Base-by-base conservation (phyloP, 2,113 vertebrate genomes). In the Syngnathoides biaculeatus region DNA sequence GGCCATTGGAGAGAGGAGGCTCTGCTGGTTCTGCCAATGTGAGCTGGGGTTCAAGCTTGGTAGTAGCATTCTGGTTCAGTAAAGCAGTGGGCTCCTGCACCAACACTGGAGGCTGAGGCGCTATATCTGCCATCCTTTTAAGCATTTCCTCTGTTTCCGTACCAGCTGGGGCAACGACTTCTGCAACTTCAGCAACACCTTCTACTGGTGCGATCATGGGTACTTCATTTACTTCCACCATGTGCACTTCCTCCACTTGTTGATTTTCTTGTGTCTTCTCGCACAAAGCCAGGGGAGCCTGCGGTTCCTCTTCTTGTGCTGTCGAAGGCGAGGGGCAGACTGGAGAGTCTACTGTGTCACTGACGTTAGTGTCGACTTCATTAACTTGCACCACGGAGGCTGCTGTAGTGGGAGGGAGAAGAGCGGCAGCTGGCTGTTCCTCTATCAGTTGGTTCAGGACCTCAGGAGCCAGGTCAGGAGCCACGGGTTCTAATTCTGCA, bases 1-100 rank as follows among this genome's bases (percentile, higher is more conserved):
- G 89, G 71, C 94, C 95, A 0, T 95, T 96, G 69, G 92, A 87
- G 17, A 94, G 79, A 5, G 76, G 77, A 73, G 92, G 80, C 80
- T 95, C 94, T 70, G 91, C 90, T 0, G 87, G 85, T 65, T 94
- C 89, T 60, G 67, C 85, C 1, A 81, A 77, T 76, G 91, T 76
- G 48, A 78, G 26, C 1, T 82, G 58, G 0, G 87, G 70, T 78
- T 91, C 65, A 0, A 87, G 70, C 53, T 79, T 64, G 0, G 90
- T 66, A 0, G 48, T 22, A 8, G 17, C 38, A 5, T 13, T 64
- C 48, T 82, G 74, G 8, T 61, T 52, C 77, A 68, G 78, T 50
- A 74, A 62, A 39, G 64, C 67, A 61, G 45, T 88, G 27, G 73
- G 71, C 80, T 88, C 84, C 47, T 58, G 62, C 67, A n/a, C 52